A percentile compares a stretch with the other conserved stretches of the same genome.
Conservation (phyloP, 2,888 invertebrate genomes). For the Chloromyia formosa region DNA sequence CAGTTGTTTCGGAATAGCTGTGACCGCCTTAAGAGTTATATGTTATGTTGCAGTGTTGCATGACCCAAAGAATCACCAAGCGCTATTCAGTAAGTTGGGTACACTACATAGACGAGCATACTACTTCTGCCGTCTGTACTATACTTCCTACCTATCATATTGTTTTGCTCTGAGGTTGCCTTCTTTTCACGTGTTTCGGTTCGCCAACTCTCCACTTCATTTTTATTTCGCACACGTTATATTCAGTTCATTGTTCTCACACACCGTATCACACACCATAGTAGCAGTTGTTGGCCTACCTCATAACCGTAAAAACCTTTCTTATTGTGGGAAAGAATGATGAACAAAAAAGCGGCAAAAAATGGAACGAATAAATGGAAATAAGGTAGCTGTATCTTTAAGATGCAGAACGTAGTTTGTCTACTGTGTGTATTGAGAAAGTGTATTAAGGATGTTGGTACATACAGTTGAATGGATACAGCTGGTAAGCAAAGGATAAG, state of each 20-base stretch:
- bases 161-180: neutral
- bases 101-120: no score
- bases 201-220: neutral
- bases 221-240: constrained; percentile 21
- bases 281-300: constrained; percentile 10
- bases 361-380: neutral
- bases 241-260: constrained; percentile 36
- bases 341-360: neutral
- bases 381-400: constrained; percentile 13
- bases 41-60: no score
- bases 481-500: neutral
- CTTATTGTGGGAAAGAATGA: constrained; percentile 17
- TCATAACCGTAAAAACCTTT: constrained; percentile 28
- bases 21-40: no score
- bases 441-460: neutral
- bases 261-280: no score
- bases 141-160: neutral
- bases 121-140: neutral
- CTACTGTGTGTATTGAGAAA: no score
- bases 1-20: no score
- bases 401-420: neutral
- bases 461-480: neutral
- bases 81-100: no score
- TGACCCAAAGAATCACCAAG: no score
- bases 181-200: neutral